A percentile compares a stretch with the other conserved stretches of the same genome.
phyloP scores from a whole-genome alignment of 2,113 vertebrate species.

The Sigmodon hispidus region DNA sequence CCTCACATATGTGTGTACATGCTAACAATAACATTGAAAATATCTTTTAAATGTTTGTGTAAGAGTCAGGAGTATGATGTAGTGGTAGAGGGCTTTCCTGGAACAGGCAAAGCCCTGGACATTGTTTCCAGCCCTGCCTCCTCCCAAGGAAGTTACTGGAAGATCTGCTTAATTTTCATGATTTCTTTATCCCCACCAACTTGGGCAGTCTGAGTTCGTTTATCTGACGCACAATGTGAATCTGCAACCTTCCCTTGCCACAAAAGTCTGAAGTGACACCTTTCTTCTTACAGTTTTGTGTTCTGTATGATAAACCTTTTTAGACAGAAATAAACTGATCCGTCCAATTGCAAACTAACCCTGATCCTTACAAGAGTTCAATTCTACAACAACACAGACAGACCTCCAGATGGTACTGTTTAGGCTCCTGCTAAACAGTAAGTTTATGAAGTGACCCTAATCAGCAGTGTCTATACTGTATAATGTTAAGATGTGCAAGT shows the following conservation, averaged over 20 bases:
- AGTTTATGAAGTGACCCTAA: background rate
- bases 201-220: background rate
- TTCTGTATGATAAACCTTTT: background rate
- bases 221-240: background rate
- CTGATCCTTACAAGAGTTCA: background rate
- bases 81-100: background rate
- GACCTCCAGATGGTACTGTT: background rate
- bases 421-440: background rate
- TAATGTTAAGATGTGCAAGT: background rate
- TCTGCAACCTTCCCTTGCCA: background rate
- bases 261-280: background rate
- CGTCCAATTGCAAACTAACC: background rate
- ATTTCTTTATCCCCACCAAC: background rate
- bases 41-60: background rate
- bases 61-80: background rate
- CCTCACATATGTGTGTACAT: background rate
- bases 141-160: background rate
- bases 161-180: background rate
- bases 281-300: background rate
- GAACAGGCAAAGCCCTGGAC: background rate
- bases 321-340: constrained; percentile 5
- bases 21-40: background rate
- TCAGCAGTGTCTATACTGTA: background rate
- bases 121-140: background rate
- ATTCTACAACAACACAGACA: background rate